Percentiles rank a stretch among this genome's conserved stretches.
Conservation (phyloP, 2,888 invertebrate genomes). For the Meganola albula region DNA sequence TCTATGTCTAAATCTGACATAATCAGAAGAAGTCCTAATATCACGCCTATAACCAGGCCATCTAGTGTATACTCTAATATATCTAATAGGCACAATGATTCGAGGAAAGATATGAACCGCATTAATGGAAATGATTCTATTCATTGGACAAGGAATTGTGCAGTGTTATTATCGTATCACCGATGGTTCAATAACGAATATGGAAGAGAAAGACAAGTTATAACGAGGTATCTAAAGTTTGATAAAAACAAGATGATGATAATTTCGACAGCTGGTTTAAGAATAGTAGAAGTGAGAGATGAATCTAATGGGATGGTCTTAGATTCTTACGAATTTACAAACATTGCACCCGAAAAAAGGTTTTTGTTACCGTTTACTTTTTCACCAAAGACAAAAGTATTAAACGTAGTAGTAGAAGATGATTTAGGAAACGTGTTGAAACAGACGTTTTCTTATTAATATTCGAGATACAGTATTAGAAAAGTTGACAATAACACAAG, state of each 20-base stretch:
- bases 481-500: slow-evolving; percentile 61
- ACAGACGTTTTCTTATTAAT: slow-evolving; percentile 76
- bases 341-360: slow-evolving; percentile 75
- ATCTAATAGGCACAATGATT: slow-evolving; percentile 63
- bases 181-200: slow-evolving; percentile 78
- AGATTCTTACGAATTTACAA: slow-evolving; percentile 80
- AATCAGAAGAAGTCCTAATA: slow-evolving; percentile 66
- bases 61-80: slow-evolving; percentile 71
- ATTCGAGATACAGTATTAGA: slow-evolving; percentile 26
- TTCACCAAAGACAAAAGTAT: slow-evolving; percentile 64
- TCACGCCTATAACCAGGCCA: slow-evolving; percentile 73
- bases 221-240: slow-evolving; percentile 71
- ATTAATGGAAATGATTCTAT: slow-evolving; percentile 74
- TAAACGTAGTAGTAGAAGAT: slow-evolving; percentile 82
- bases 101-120: slow-evolving; percentile 60
- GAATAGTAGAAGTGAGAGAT: slow-evolving; percentile 82
- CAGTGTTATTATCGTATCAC: slow-evolving; percentile 81
- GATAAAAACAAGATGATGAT: slow-evolving; percentile 79
- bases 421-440: slow-evolving; percentile 82
- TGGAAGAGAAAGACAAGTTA: slow-evolving; percentile 73
- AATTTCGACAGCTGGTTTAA: slow-evolving; percentile 79
- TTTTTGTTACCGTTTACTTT: slow-evolving; percentile 76
- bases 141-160: slow-evolving; percentile 80
- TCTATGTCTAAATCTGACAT: slow-evolving; percentile 67
- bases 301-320: slow-evolving; percentile 79